Conservation (phyloP, 2,888 invertebrate genomes). For the Amitus sp. region DNA sequence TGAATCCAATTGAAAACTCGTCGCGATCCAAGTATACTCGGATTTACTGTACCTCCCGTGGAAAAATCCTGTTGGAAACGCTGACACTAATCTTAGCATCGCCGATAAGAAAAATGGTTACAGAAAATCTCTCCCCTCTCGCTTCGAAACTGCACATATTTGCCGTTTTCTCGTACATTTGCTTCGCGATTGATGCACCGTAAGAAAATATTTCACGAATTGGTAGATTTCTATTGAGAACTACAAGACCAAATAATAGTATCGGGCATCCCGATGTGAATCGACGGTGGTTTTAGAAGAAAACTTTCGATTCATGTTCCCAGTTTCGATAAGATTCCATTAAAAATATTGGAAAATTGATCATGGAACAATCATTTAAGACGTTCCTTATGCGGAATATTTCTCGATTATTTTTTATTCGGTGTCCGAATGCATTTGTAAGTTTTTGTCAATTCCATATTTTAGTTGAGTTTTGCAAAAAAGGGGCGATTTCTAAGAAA, state of each 20-base stretch:
- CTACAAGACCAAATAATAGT: too few species aligned
- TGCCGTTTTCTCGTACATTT: neutral
- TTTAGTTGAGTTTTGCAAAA: neutral
- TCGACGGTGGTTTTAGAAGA: too few species aligned
- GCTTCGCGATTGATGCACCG: neutral
- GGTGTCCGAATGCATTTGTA: neutral
- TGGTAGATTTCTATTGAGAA: too few species aligned
- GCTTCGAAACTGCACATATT: neutral
- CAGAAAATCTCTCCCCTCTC: slow-evolving; percentile 21
- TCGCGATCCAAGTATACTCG: slow-evolving; percentile 38
- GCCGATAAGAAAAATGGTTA: slow-evolving; percentile 32
- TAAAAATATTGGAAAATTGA: too few species aligned
- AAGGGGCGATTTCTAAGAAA: neutral
- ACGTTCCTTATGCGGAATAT: too few species aligned
- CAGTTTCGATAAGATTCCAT: too few species aligned
- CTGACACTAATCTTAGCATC: slow-evolving; percentile 37
- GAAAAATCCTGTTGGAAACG: slow-evolving; percentile 30
- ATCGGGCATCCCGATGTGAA: too few species aligned
- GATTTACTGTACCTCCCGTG: slow-evolving; percentile 31
- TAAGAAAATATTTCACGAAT: too few species aligned
- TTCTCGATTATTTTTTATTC: too few species aligned
- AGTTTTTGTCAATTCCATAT: too few species aligned
- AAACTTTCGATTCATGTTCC: too few species aligned
- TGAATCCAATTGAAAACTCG: slow-evolving; percentile 38
- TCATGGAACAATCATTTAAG: too few species aligned